phyloP scores from a whole-genome alignment of 2,113 vertebrate species.

The Triplophysa dalaica region DNA sequence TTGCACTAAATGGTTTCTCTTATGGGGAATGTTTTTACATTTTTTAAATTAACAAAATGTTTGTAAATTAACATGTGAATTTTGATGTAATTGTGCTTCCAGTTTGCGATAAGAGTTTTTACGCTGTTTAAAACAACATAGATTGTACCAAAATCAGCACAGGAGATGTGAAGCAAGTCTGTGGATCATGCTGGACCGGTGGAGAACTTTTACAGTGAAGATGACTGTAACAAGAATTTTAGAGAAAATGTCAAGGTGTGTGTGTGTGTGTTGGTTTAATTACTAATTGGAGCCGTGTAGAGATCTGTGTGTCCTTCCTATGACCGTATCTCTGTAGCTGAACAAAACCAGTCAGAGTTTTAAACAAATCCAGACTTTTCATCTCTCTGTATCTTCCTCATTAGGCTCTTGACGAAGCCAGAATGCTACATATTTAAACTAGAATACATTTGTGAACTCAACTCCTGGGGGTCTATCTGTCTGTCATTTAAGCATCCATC shows the following conservation, averaged over 20 bases:
- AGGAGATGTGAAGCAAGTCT: not conserved
- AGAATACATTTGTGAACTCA: too few relatives aligned
- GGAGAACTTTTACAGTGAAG: not conserved
- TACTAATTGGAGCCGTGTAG: not conserved
- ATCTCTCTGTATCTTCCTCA: not conserved
- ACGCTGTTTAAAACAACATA: not conserved
- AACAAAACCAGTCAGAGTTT: not conserved
- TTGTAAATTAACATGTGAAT: too few relatives aligned
- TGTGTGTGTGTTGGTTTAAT: not conserved
- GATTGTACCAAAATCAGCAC: not conserved
- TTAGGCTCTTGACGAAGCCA: not conserved
- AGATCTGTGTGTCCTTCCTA: constrained; percentile 22
- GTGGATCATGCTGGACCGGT: not conserved
- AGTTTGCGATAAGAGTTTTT: too few relatives aligned
- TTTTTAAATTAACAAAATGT: too few relatives aligned
- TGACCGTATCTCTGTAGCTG: constrained; percentile 2
- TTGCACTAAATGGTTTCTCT: too few relatives aligned
- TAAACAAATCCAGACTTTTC: not conserved
- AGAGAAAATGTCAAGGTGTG: constrained; percentile 7
- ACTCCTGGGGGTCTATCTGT: not conserved
- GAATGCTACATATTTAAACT: not conserved
- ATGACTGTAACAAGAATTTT: constrained; percentile 19
- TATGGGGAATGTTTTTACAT: too few relatives aligned
- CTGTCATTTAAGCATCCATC: not conserved
- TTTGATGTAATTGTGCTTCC: too few relatives aligned